These are phyloP conservation scores for Mirza zaza DNA, from an alignment of 2,113 vertebrate species.

Conservation along the genomic window DNA sequence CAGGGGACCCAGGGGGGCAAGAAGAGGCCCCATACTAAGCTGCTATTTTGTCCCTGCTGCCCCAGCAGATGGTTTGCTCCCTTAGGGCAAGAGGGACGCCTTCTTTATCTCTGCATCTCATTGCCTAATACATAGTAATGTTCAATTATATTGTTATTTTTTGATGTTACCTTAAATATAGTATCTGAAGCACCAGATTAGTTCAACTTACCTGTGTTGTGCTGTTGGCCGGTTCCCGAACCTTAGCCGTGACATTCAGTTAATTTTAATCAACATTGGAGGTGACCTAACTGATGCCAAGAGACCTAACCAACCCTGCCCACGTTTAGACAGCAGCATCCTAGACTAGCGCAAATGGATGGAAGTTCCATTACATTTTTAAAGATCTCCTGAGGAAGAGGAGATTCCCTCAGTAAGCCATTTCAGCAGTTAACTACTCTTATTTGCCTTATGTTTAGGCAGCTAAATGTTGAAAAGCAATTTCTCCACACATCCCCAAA, in stretches of 20 bases:
- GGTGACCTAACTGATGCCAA: conserved; percentile 14
- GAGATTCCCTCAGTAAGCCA: conserved; percentile 61
- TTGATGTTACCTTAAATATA: conserved; percentile 3
- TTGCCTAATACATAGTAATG: not conserved
- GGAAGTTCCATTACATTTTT: conserved; percentile 37
- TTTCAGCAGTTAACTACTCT: conserved; percentile 73
- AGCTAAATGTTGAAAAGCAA: conserved; percentile 76
- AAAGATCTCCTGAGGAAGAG: conserved; percentile 67
- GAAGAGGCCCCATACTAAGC: not conserved
- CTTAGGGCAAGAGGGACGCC: not conserved
- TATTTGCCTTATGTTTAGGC: conserved; percentile 72
- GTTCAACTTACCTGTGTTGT: conserved; percentile 52
- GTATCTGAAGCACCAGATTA: conserved; percentile 1
- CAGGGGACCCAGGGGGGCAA: not conserved
- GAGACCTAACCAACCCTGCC: not conserved
- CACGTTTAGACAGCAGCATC: not conserved
- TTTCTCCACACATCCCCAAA: conserved; percentile 72
- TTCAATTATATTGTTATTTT: conserved; percentile 23
- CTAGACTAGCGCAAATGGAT: not conserved
- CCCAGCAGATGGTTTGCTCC: not conserved
- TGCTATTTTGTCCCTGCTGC: not conserved
- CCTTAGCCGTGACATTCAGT: not conserved
- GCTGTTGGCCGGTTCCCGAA: not conserved
- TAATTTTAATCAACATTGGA: conserved; percentile 32
- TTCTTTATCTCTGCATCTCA: not conserved